Evolutionary conservation across 1,140 invertebrate genomes (phyloP), one percentile per base, ranked within the genome.

Genomic region (Hycleus phaleratus): DNA sequence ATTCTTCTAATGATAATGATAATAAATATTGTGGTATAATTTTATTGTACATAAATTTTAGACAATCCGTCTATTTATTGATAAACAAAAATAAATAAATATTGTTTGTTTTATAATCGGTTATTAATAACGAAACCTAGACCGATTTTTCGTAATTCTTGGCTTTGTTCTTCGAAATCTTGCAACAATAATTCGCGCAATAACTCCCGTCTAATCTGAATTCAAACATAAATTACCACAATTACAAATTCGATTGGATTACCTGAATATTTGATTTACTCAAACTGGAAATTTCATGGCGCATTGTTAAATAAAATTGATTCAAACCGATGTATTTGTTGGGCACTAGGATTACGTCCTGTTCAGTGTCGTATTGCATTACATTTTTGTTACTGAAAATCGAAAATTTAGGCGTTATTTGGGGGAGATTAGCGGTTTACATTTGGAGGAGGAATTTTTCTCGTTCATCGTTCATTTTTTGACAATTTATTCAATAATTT

Each of bases 301-400:
- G 18, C 51, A 53, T 45, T 46, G 38, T 25, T 4, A 53, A n/a
- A 38, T 46, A 53, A 9, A 25, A 45, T 4, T 40, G 10, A 32
- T 53, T 53, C 9, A 53, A 46, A 11, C 51, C 51, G 7, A 46
- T 40, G n/a, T 44, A 45, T 26, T 46, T 26, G 4, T 26, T 45
- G 24, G 51, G 10, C n/a, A 10, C 26, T 9, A n/a, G 7, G 4
- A 24, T 8, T 10, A 46, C 38, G 18, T 53, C 43, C 11, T 45
- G 24, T 1, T 12, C n/a, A n/a, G 32, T 38, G 18, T 53, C 45
- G 26, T 8, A 53, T 11, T 53, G 38, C 51, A 53, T 53, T 26
- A 53, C 45, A 26, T 53, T 45, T 26, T 53, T 32, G 26, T 53
- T 32, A 12, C 51, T 53, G 18, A 45, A 53, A 53, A 26, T 38